A percentile compares a stretch with the other conserved stretches of the same genome.
Evolutionary conservation across 2,888 invertebrate species (phyloP).

Genomic region (Masnerella sp.): DNA sequence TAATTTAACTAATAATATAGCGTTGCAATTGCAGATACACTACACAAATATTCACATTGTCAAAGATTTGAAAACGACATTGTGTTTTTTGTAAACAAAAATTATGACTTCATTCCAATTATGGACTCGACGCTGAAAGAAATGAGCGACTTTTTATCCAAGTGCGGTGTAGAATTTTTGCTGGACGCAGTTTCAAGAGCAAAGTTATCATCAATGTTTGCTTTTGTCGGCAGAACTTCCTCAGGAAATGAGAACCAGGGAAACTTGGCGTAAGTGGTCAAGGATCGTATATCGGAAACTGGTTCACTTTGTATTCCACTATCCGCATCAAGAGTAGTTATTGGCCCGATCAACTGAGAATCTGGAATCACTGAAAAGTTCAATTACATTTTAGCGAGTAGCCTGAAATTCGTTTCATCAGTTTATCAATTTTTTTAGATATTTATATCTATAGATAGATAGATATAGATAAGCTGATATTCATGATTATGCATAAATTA

Average conservation of each 20-base stretch:
- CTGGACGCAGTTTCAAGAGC: slow-evolving; percentile 48
- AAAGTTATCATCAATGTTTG: slow-evolving; percentile 51
- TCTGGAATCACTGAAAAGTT: slow-evolving; percentile 58
- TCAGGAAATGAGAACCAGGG: slow-evolving; percentile 66
- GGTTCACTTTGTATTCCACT: slow-evolving; percentile 38
- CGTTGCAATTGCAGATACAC: too few species aligned
- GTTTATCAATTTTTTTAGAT: too few species aligned
- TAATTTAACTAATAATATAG: too few species aligned
- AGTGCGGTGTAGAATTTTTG: slow-evolving; percentile 35
- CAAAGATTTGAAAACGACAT: not conserved
- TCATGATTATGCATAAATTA: too few species aligned
- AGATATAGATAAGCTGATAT: not conserved
- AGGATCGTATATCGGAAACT: slow-evolving; percentile 25
- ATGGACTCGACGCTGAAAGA: slow-evolving; percentile 76
- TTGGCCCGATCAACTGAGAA: slow-evolving; percentile 51
- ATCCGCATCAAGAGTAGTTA: slow-evolving; percentile 54
- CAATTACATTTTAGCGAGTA: slow-evolving; percentile 8
- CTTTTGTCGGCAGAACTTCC: slow-evolving; percentile 42
- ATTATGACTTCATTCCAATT: slow-evolving; percentile 70
- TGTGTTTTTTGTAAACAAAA: not conserved
- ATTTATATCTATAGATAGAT: not conserved
- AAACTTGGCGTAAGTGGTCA: slow-evolving; percentile 59
- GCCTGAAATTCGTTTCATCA: slow-evolving; percentile 17
- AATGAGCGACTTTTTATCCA: slow-evolving; percentile 71
- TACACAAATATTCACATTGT: slow-evolving; percentile 16